Percentiles rank a stretch among this genome's conserved stretches.
Evolutionary conservation across 2,888 invertebrate genomes (phyloP).

Genomic region (Amiota communis): DNA sequence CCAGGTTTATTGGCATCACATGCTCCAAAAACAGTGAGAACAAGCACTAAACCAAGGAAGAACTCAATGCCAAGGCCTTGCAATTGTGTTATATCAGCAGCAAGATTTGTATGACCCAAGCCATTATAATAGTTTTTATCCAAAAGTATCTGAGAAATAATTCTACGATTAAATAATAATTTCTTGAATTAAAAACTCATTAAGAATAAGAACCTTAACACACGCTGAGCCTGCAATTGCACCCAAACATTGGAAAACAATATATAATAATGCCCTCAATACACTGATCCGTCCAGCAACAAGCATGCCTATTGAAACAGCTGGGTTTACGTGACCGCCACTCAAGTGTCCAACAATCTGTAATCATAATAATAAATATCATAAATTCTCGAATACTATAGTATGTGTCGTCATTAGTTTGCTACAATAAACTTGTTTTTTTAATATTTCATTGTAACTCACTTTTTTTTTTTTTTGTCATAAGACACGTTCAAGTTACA

Average conservation of each 20-base stretch:
- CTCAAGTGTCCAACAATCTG: constrained; percentile 90
- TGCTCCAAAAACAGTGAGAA: constrained; percentile 91
- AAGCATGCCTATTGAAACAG: constrained; percentile 87
- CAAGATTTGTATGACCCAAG: constrained; percentile 82
- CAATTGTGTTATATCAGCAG: constrained; percentile 77
- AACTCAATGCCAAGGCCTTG: constrained; percentile 94
- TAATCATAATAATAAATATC: constrained; percentile 32
- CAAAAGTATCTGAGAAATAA: constrained; percentile 77
- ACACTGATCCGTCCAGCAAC: constrained; percentile 85
- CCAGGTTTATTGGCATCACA: constrained; percentile 72
- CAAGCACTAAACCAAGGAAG: constrained; percentile 90
- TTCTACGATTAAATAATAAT: not conserved
- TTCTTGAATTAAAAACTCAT: constrained; percentile 44
- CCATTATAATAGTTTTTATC: constrained; percentile 77
- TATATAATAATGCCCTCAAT: constrained; percentile 83
- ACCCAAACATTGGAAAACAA: constrained; percentile 87
- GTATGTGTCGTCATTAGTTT: not conserved
- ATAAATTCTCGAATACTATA: not conserved
- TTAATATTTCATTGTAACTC: not conserved
- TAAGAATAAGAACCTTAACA: constrained; percentile 75
- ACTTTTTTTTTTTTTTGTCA: not conserved
- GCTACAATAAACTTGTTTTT: not conserved
- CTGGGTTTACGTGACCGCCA: constrained; percentile 94
- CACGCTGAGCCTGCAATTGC: constrained; percentile 86
- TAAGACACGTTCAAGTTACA: not conserved